Conservation (phyloP, 2,797 vertebrate species). For the Enteromius paludinosus region DNA sequence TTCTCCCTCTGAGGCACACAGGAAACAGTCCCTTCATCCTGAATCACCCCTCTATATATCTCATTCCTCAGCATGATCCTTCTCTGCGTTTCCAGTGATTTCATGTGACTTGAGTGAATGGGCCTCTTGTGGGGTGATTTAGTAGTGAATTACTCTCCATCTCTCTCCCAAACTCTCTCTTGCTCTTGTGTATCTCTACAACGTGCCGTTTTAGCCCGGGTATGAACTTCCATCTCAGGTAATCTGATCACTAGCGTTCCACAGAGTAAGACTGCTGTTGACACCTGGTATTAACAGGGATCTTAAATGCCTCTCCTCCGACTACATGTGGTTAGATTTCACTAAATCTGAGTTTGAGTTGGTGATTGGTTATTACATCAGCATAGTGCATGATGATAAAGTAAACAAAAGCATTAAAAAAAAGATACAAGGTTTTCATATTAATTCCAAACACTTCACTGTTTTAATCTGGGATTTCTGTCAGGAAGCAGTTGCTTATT, state of each 20-base stretch:
- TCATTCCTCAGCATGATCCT: constrained; percentile 29
- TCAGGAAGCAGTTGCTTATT: neutral
- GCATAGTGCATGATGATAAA: neutral
- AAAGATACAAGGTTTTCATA: neutral
- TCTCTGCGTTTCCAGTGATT: constrained; percentile 7
- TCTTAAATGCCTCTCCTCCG: neutral
- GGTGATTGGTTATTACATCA: neutral
- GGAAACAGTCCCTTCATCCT: constrained; percentile 44
- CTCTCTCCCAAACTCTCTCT: neutral
- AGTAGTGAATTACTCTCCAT: neutral
- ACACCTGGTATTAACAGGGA: neutral
- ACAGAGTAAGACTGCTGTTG: constrained; percentile 3
- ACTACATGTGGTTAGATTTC: neutral
- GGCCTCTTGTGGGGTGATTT: constrained; percentile 40
- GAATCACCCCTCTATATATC: constrained; percentile 44
- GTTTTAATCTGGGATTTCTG: neutral
- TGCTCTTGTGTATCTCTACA: neutral
- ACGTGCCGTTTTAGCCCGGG: neutral
- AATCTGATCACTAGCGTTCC: constrained; percentile 15
- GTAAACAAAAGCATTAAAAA: neutral
- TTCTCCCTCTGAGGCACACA: constrained; percentile 46
- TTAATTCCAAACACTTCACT: neutral
- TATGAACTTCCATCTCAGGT: neutral
- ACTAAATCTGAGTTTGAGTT: neutral
- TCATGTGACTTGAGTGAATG: constrained; percentile 38